Percentiles rank a stretch among this genome's conserved stretches.
These are phyloP conservation scores for Apeira syringaria DNA, from an alignment of 2,888 invertebrate species.

Conservation along the genomic window DNA sequence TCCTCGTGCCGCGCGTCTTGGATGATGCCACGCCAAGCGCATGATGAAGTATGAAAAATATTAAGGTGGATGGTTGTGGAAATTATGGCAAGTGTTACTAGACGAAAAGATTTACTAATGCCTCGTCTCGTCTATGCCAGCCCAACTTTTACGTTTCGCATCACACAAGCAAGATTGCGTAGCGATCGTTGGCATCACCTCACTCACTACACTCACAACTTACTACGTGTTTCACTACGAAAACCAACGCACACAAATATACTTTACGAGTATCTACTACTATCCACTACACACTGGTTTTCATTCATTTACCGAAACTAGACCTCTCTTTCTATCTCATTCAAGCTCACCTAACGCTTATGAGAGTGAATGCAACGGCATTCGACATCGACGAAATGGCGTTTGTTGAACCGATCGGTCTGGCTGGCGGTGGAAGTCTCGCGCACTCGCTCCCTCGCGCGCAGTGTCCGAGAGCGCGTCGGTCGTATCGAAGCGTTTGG, in stretches of 20 bases:
- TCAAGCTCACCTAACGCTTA: slow-evolving; percentile 47
- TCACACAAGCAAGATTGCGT: background rate
- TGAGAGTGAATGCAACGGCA: slow-evolving; percentile 58
- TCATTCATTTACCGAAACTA: slow-evolving; percentile 81
- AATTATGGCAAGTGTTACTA: too few relatives aligned
- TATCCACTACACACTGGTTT: slow-evolving; percentile 74
- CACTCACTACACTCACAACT: slow-evolving; percentile 12
- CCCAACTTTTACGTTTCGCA: slow-evolving; percentile 1
- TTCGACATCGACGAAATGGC: slow-evolving; percentile 65
- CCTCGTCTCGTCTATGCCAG: background rate
- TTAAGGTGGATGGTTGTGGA: too few relatives aligned
- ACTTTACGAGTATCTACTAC: slow-evolving; percentile 66
- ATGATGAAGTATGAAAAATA: too few relatives aligned
- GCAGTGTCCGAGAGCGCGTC: slow-evolving; percentile 71
- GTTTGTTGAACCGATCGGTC: slow-evolving; percentile 75
- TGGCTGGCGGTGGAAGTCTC: slow-evolving; percentile 59
- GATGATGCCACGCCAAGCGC: too few relatives aligned
- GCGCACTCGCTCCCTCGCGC: slow-evolving; percentile 73
- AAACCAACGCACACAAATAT: slow-evolving; percentile 53
- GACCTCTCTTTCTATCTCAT: slow-evolving; percentile 75
- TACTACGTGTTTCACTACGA: slow-evolving; percentile 20
- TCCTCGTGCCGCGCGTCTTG: too few relatives aligned
- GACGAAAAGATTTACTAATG: background rate
- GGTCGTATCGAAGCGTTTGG: slow-evolving; percentile 63
- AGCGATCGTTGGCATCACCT: slow-evolving; percentile 6